Evolutionary conservation across 2,888 invertebrate genomes (phyloP).

Genomic region (Drosophila barbarae): DNA sequence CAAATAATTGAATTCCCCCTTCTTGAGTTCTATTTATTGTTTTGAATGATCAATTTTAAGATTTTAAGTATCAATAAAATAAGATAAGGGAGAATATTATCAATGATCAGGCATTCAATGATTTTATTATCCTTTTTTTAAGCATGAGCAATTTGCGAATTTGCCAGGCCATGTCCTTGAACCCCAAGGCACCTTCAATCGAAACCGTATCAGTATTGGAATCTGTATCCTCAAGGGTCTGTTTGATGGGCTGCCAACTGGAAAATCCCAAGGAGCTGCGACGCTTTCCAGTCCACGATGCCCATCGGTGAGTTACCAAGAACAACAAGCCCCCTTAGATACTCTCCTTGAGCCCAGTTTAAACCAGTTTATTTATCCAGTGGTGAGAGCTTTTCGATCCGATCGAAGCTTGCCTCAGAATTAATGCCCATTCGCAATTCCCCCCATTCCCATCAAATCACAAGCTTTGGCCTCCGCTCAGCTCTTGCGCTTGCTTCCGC

Average conservation of each 20-base stretch:
- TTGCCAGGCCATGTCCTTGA: constrained; percentile 56
- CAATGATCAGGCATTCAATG: neutral
- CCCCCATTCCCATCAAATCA: constrained; percentile 13
- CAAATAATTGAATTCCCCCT: neutral
- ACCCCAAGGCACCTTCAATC: constrained; percentile 28
- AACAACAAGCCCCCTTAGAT: constrained; percentile 1
- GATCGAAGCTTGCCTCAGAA: constrained; percentile 54
- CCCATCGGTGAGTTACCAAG: constrained; percentile 58
- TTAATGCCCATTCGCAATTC: constrained; percentile 32
- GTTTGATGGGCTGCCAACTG: constrained; percentile 68
- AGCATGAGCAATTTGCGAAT: constrained; percentile 58
- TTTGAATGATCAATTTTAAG: neutral
- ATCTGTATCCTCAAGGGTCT: constrained; percentile 47
- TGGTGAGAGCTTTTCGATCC: constrained; percentile 29
- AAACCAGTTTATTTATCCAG: constrained; percentile 31
- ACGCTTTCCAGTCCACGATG: constrained; percentile 73
- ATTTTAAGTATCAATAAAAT: neutral
- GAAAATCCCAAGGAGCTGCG: constrained; percentile 61
- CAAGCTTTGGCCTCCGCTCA: constrained; percentile 50
- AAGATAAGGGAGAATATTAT: neutral
- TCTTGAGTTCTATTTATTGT: neutral
- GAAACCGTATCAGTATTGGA: neutral
- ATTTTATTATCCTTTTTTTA: neutral
- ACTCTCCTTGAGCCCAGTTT: neutral
- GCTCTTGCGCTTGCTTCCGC: constrained; percentile 16